phyloP scores from a whole-genome alignment of 1,140 invertebrate species.

The Drosophila sechellia region DNA sequence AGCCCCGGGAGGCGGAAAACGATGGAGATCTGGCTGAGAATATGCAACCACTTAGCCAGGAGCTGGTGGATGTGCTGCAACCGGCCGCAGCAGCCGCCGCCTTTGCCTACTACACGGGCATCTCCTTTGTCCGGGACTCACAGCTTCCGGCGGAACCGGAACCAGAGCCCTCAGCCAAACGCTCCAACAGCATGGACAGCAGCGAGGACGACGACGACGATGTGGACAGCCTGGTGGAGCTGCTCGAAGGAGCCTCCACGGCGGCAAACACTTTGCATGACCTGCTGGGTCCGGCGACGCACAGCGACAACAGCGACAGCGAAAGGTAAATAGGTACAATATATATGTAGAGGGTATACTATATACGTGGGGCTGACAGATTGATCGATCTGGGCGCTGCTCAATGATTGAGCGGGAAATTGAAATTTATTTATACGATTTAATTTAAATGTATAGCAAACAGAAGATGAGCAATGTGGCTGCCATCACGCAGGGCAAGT shows the following conservation, averaged over 20 bases:
- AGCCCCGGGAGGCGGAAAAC: not conserved
- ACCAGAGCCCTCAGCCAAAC: slow-evolving; percentile 22
- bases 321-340: slow-evolving; percentile 50
- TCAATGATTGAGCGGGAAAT: not conserved
- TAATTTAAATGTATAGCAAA: slow-evolving; percentile 26
- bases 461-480: slow-evolving; percentile 58
- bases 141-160: slow-evolving; percentile 42
- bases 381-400: slow-evolving; percentile 1
- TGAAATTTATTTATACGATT: not conserved
- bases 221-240: slow-evolving; percentile 53
- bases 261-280: slow-evolving; percentile 60
- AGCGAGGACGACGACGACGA: slow-evolving; percentile 74
- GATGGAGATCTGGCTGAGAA: slow-evolving; percentile 26
- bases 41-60: slow-evolving; percentile 66
- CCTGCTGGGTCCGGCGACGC: slow-evolving; percentile 40
- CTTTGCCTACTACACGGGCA: slow-evolving; percentile 79
- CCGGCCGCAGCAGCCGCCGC: slow-evolving; percentile 68
- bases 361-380: not conserved
- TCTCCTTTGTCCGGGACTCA: slow-evolving; percentile 73
- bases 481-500: slow-evolving; percentile 85
- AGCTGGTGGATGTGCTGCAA: slow-evolving; percentile 72
- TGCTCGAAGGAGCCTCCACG: slow-evolving; percentile 53
- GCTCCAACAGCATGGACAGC: slow-evolving; percentile 59
- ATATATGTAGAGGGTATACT: not conserved
- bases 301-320: slow-evolving; percentile 58